Evolutionary conservation across 1,140 invertebrate species (phyloP).

Genomic region (Platorchestia sp.): DNA sequence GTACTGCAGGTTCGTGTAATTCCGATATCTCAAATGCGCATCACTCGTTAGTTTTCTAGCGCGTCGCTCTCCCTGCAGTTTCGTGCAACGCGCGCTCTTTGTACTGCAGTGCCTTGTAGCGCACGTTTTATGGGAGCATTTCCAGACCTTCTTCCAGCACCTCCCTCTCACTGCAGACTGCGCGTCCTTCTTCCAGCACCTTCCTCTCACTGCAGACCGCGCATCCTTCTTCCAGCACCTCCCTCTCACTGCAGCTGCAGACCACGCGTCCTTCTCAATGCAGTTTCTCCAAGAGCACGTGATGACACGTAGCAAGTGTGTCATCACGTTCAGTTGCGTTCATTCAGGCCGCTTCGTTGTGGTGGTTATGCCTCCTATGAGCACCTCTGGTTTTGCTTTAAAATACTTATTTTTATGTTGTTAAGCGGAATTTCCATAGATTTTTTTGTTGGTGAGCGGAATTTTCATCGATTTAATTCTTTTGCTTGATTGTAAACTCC

Average conservation of each 20-base stretch:
- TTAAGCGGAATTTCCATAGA: no score
- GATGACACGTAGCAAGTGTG: not conserved
- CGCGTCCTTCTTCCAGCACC: no score
- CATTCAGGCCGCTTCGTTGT: not conserved
- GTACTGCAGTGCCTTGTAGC: no score
- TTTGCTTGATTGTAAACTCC: not conserved
- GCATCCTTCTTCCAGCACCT: not conserved
- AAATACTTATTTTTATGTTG: no score
- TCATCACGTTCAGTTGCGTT: not conserved
- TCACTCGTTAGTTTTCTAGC: no score
- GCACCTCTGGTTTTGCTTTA: no score
- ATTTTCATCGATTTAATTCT: no score
- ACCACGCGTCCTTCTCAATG: not conserved
- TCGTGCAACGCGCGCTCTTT: not conserved
- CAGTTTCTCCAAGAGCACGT: not conserved
- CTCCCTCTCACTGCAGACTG: not conserved
- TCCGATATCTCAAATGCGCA: no score
- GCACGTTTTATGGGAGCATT: no score
- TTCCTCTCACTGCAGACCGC: no score
- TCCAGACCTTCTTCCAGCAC: not conserved
- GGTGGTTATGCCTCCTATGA: not conserved
- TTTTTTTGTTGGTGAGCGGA: no score
- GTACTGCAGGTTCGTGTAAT: no score
- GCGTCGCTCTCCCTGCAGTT: not conserved
- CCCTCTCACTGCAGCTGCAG: not conserved